Evolutionary conservation across 2,888 invertebrate genomes (phyloP), one percentile per base, ranked within the genome.

Genomic region (Meta bourneti): DNA sequence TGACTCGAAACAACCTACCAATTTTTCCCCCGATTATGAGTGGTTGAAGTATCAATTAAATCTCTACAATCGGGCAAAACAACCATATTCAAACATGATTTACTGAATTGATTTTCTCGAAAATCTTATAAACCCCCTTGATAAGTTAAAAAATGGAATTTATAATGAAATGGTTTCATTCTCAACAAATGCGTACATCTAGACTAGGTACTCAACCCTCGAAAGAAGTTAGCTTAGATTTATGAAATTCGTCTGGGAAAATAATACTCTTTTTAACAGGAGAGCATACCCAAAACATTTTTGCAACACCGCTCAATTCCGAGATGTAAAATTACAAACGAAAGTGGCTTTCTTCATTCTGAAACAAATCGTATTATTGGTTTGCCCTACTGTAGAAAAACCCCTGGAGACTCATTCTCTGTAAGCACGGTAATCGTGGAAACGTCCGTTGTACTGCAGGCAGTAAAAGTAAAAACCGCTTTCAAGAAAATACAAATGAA

Each of bases 401-500:
- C 52, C 82, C 51, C 71, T n/a, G 72, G 72, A 72, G 82, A 52
- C 72, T 82, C 5, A 72, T 82, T 72, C 20, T 13, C 8, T 20
- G 19, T 49, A 71, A 72, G 20, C 20, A 20, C 72, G 48, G 72
- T 82, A 82, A 72, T 82, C 71, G 72, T 51, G 71, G 20, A 13
- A 82, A 19, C 52, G 16, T 72, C 20, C 20, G 11, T 71, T 13
- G 52, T 20, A 71, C 51, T 72, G 72, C 16, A 13, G 7, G 72
- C 4, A 52, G 70, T 72, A 82, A 71, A 71, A 82, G 72, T 51
- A 72, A 82, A 34, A 82, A 82, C 82, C 20, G 49, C 52, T 72
- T 72, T 13, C 51, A 34, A 13, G 51, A 16, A 72, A 84, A 84
- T 84, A 75, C 61, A 86, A 86, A 86, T 78, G 70, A 70, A 70